Base-by-base conservation (phyloP, 1,140 invertebrate species). In the Pararge aegeria region DNA sequence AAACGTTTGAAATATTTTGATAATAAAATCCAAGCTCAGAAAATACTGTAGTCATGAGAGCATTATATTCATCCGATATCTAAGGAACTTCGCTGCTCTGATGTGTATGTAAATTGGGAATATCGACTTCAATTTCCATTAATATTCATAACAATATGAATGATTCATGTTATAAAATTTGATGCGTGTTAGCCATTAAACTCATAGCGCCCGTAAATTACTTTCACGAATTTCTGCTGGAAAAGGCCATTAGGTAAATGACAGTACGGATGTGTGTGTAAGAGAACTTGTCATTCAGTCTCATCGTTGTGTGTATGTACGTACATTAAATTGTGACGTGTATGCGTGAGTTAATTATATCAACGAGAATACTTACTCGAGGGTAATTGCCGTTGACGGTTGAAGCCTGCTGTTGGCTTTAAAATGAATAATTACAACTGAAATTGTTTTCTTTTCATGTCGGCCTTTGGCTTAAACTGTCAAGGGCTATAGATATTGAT, bases 121-220 rank as follows among this genome's bases (percentile, higher is more conserved):
- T 59, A 60, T 65, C 50, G 63, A 52, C 48, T 61, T 60, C 44
- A 55, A 65, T 56, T 61, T 55, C 10, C 49, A 60, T 65, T 65
- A 65, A 65, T 65, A 65, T 65, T 65, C 57, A 61, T 46, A 60
- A 29, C 20, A 34, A 59, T 29, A 60, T 65, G 63, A 65, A 65
- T 65, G 56, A 65, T 60, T 65, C 62, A 65, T 65, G 57, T 52
- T 48, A 46, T 38, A 48, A 52, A 60, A 60, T 56, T 65, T 59
- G 52, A 65, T 65, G 61, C 55, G 50, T 63, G 55, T 34, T 56
- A 56, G 38, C 50, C 55, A 57, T 63, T 63, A 63, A 57, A 63
- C 48, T 46, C 49, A 59, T 52, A 38, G 34, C 49, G 61, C 29
- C 55, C 40, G 37, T 56, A 57, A 63, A 63, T 63, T 57, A 63